Evolutionary conservation across 2,888 invertebrate genomes (phyloP).

Genomic region (Hyposoter didymator): DNA sequence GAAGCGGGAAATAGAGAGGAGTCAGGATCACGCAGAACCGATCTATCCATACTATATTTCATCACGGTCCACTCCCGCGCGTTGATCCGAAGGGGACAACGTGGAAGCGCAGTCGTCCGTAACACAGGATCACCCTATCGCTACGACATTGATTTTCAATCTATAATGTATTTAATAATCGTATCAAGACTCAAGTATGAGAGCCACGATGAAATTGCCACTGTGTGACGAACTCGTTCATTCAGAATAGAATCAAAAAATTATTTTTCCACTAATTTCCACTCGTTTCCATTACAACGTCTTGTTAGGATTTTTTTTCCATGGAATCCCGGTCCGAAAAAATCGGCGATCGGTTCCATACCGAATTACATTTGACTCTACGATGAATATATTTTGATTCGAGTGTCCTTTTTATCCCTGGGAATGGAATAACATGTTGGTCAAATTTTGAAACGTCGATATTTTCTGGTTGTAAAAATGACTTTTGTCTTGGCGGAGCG

Average conservation of each 20-base stretch:
- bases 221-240: neutral
- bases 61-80: slow-evolving; percentile 48
- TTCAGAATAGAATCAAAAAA: neutral
- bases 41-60: slow-evolving; percentile 49
- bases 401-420: neutral
- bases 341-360: neutral
- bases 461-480: neutral
- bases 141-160: slow-evolving; percentile 70
- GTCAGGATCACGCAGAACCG: slow-evolving; percentile 8
- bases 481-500: neutral
- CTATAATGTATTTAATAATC: slow-evolving; percentile 72
- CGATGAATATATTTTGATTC: neutral
- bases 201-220: slow-evolving; percentile 23
- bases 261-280: neutral
- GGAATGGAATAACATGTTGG: neutral
- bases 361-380: neutral
- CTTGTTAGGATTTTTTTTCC: neutral
- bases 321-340: neutral
- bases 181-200: slow-evolving; percentile 52
- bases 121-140: slow-evolving; percentile 69
- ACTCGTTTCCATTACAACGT: neutral
- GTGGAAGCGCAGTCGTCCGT: slow-evolving; percentile 65
- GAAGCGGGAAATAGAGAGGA: slow-evolving; percentile 39
- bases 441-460: neutral
- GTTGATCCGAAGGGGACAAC: slow-evolving; percentile 40